These are phyloP conservation scores for Chymomyza caudatula DNA, from an alignment of 2,888 invertebrate species.

Conservation along the genomic window DNA sequence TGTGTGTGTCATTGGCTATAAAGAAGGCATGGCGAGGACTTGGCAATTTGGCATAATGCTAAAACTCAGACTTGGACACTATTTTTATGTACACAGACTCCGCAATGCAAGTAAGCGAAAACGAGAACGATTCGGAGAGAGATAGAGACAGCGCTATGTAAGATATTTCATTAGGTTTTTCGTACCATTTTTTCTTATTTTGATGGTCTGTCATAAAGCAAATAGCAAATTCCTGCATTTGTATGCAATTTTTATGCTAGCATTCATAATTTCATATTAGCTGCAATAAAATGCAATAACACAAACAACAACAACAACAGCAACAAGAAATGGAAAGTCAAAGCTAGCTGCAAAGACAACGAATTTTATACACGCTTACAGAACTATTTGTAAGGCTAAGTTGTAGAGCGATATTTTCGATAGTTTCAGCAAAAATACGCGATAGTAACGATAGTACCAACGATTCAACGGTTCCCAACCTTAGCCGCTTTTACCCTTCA, in stretches of 20 bases:
- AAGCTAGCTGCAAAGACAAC: background rate
- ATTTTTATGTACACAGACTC: background rate
- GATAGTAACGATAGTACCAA: too few species aligned
- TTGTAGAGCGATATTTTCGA: too few species aligned
- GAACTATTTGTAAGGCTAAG: too few species aligned
- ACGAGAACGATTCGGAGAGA: too few species aligned
- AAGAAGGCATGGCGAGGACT: background rate
- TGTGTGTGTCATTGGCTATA: constrained; percentile 7
- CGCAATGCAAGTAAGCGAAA: too few species aligned
- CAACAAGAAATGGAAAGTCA: too few species aligned
- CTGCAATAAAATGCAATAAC: constrained; percentile 50
- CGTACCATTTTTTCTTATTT: background rate
- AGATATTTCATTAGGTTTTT: background rate
- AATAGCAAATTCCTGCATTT: constrained; percentile 19
- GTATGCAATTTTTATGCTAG: constrained; percentile 27
- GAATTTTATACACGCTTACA: background rate
- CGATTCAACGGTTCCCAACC: too few species aligned
- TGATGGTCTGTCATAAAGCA: constrained; percentile 31
- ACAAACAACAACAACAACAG: background rate
- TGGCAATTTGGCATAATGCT: background rate
- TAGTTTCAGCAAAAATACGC: too few species aligned
- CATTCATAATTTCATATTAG: constrained; percentile 64
- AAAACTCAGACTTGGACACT: background rate
- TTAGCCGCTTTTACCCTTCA: too few species aligned
- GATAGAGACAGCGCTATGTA: background rate